phyloP scores from a whole-genome alignment of 1,140 invertebrate species.

The Charaxes varanes region DNA sequence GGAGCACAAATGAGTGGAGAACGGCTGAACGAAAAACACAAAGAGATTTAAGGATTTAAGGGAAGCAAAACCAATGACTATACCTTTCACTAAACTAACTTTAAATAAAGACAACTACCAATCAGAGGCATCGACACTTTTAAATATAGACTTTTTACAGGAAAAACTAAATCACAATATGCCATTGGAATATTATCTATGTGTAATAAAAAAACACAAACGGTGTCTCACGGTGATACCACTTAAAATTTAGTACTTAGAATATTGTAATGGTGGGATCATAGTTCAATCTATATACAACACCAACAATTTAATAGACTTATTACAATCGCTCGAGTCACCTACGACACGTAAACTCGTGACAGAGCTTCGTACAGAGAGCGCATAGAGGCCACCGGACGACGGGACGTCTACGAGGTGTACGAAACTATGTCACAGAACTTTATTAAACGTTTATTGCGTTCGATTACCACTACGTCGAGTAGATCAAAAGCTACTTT shows the following conservation, averaged over 20 bases:
- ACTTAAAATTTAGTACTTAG: constrained; percentile 69
- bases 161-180: constrained; percentile 72
- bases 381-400: not conserved
- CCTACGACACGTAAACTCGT: constrained; percentile 46
- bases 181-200: constrained; percentile 63
- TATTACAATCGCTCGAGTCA: constrained; percentile 67
- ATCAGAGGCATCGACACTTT: too few relatives aligned
- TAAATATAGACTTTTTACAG: too few relatives aligned
- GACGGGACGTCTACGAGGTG: constrained; percentile 3
- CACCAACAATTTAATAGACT: constrained; percentile 67
- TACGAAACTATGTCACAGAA: constrained; percentile 41
- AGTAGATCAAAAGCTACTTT: constrained; percentile 61
- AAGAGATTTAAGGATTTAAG: too few relatives aligned
- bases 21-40: constrained; percentile 32
- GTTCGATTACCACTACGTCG: constrained; percentile 59
- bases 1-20: constrained; percentile 46
- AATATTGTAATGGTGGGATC: constrained; percentile 72
- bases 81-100: constrained; percentile 24
- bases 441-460: constrained; percentile 59
- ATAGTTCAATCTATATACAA: constrained; percentile 71
- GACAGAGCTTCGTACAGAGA: constrained; percentile 33
- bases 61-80: constrained; percentile 36
- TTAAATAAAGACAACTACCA: constrained; percentile 45
- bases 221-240: constrained; percentile 55
- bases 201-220: constrained; percentile 53